Conservation (phyloP, 2,888 invertebrate species). For the Chouioia cunea region DNA sequence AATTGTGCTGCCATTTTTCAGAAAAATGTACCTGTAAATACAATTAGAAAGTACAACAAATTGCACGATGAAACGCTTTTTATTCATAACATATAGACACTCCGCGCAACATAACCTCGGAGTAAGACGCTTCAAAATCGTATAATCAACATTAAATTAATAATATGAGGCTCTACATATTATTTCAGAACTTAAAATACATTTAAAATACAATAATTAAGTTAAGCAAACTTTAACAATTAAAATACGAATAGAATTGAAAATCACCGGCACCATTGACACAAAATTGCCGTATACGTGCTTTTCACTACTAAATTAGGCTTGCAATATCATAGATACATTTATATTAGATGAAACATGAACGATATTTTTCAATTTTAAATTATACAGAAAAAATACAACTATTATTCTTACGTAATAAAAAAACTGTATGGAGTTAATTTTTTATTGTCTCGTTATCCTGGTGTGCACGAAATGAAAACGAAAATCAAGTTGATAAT, state of each 20-base stretch:
- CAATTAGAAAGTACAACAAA: background rate
- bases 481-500: slow-evolving; percentile 2
- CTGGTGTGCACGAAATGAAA: slow-evolving; percentile 47
- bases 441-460: slow-evolving; percentile 45
- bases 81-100: background rate
- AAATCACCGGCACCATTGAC: slow-evolving; percentile 28
- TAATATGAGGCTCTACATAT: background rate
- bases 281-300: slow-evolving; percentile 3
- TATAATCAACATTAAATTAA: slow-evolving; percentile 6
- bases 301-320: background rate
- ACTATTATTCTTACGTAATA: slow-evolving; percentile 55
- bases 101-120: slow-evolving; percentile 35
- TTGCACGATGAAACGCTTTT: slow-evolving; percentile 21
- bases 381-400: slow-evolving; percentile 12
- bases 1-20: slow-evolving; percentile 78
- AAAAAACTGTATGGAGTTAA: slow-evolving; percentile 33
- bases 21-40: slow-evolving; percentile 14
- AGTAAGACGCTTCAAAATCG: slow-evolving; percentile 18
- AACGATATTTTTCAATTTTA: background rate
- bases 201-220: background rate
- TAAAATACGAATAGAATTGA: background rate
- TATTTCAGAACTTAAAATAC: background rate
- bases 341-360: background rate
- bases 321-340: background rate
- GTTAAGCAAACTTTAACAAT: background rate